phyloP scores from a whole-genome alignment of 2,797 vertebrate genomes.

The Hemibagrus guttatus region DNA sequence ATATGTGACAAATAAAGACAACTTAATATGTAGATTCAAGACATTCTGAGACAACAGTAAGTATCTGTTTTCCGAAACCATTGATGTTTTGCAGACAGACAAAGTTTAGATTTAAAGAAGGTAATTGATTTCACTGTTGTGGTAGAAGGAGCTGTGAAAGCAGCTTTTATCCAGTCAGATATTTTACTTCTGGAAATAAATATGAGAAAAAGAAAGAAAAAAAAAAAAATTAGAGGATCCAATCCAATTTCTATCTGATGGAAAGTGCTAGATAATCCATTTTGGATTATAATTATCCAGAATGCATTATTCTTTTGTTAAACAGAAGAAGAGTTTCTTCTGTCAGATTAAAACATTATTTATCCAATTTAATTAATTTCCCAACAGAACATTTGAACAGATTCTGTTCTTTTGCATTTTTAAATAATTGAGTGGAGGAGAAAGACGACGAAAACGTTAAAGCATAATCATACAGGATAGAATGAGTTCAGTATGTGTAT shows the following conservation, averaged over 20 bases:
- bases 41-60: background rate
- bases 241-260: background rate
- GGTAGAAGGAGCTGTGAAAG: background rate
- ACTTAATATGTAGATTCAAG: background rate
- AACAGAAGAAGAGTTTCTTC: background rate
- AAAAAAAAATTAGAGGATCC: background rate
- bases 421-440: background rate
- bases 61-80: background rate
- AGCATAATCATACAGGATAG: background rate
- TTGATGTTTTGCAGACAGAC: background rate
- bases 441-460: background rate
- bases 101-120: background rate
- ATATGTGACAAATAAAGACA: background rate
- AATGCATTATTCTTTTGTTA: background rate
- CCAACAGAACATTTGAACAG: background rate
- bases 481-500: background rate
- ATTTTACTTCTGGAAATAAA: background rate
- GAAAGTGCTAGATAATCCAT: background rate
- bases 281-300: slow-evolving; percentile 3
- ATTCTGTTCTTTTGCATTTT: background rate
- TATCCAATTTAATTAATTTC: background rate
- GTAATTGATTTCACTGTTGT: background rate
- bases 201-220: background rate
- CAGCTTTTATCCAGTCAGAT: background rate
- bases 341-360: slow-evolving; percentile 6